These are phyloP conservation scores for Ptychobarbus kaznakovi DNA, from an alignment of 2,797 vertebrate species.

Conservation along the genomic window DNA sequence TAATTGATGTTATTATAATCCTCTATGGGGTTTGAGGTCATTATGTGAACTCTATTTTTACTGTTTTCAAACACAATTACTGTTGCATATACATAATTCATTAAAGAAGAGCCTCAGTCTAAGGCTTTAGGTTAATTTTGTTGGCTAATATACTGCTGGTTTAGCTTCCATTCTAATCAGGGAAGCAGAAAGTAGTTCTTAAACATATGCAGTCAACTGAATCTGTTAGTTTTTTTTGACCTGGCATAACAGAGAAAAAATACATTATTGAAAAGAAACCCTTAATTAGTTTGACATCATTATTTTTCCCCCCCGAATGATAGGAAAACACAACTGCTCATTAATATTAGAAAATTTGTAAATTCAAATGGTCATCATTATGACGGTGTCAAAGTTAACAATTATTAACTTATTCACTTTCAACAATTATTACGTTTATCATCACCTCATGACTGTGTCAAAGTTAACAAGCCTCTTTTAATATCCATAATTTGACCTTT, in stretches of 20 bases:
- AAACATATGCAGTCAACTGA: slow-evolving; percentile 42
- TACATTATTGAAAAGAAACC: background rate
- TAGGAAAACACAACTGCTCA: background rate
- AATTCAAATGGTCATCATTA: background rate
- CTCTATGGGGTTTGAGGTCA: background rate
- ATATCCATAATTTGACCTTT: background rate
- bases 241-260: background rate
- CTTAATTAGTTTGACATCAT: background rate
- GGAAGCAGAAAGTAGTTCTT: slow-evolving; percentile 31
- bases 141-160: background rate
- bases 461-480: background rate
- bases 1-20: background rate
- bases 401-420: no score
- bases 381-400: background rate
- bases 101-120: background rate
- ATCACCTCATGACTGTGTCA: background rate
- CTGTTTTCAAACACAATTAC: slow-evolving; percentile 3
- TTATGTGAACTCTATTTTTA: background rate
- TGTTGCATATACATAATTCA: background rate
- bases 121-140: background rate
- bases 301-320: rapidly evolving
- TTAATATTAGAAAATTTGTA: background rate
- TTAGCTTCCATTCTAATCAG: background rate
- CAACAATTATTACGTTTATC: no score
- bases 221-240: slow-evolving; percentile 8